phyloP scores from a whole-genome alignment of 2,113 vertebrate species.

The Callopanchax toddi region DNA sequence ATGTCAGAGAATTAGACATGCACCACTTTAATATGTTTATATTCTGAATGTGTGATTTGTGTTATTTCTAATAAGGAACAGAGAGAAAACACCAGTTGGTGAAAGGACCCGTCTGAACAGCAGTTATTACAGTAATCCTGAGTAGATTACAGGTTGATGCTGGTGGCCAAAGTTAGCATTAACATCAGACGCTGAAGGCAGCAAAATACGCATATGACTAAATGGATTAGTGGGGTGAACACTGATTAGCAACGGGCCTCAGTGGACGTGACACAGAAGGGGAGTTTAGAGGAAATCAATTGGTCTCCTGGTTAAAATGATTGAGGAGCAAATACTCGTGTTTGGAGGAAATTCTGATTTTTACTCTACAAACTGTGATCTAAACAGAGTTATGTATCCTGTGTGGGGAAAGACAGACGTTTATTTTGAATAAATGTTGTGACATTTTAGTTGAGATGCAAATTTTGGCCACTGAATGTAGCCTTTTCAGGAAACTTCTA shows the following conservation, averaged over 20 bases:
- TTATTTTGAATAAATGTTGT: too few species aligned
- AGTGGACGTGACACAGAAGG: not conserved
- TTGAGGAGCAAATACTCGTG: not conserved
- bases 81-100: conserved; percentile 4
- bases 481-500: too few species aligned
- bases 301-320: not conserved
- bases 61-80: not conserved
- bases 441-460: too few species aligned
- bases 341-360: not conserved
- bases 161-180: conserved; percentile 8
- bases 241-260: conserved; percentile 8
- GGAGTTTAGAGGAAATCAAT: not conserved
- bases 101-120: conserved; percentile 4
- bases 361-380: not conserved
- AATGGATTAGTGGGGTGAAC: conserved; percentile 10
- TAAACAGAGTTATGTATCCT: not conserved
- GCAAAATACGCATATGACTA: conserved; percentile 7
- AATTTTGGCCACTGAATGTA: too few species aligned
- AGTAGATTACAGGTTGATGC: conserved; percentile 4
- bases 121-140: conserved; percentile 10
- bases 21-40: not conserved
- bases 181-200: conserved; percentile 7
- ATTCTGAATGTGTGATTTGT: not conserved
- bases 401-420: too few species aligned
- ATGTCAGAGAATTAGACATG: too few species aligned